Conservation (phyloP, 1,140 invertebrate species). For the Conus betulinus region DNA sequence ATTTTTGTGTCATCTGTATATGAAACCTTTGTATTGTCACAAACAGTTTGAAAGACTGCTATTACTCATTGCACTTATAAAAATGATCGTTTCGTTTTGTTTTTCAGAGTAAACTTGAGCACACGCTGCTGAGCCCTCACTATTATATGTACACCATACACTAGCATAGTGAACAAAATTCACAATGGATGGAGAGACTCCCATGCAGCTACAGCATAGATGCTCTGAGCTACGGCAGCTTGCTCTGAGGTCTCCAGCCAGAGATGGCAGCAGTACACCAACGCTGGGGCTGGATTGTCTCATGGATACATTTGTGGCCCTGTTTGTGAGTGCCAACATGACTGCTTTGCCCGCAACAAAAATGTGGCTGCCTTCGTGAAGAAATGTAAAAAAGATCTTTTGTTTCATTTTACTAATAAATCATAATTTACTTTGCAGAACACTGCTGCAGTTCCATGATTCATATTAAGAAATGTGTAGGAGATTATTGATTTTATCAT, state of each 20-base stretch:
- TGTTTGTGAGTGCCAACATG: constrained; percentile 88
- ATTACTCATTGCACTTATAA: no score
- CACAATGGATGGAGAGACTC: constrained; percentile 2
- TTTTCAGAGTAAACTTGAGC: background rate
- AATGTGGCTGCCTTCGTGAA: constrained; percentile 84
- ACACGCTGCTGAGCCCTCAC: background rate
- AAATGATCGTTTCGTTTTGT: background rate
- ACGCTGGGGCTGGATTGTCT: constrained; percentile 78
- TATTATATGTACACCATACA: background rate
- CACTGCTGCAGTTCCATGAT: background rate
- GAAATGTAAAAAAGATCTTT: constrained; percentile 82
- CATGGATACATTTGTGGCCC: constrained; percentile 84
- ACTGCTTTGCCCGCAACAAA: constrained; percentile 80
- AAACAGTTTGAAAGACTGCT: no score
- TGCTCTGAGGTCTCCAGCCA: background rate
- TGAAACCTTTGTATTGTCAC: no score
- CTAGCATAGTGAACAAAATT: background rate
- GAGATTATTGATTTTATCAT: no score
- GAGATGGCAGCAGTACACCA: background rate
- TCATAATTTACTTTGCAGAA: background rate
- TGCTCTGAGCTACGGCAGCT: background rate
- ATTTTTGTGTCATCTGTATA: no score
- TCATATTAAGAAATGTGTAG: no score
- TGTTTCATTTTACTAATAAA: background rate
- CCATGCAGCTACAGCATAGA: background rate